A percentile compares a stretch with the other conserved stretches of the same genome.
These are phyloP conservation scores for Luperina nickerlii DNA, from an alignment of 2,888 invertebrate species.

Conservation along the genomic window DNA sequence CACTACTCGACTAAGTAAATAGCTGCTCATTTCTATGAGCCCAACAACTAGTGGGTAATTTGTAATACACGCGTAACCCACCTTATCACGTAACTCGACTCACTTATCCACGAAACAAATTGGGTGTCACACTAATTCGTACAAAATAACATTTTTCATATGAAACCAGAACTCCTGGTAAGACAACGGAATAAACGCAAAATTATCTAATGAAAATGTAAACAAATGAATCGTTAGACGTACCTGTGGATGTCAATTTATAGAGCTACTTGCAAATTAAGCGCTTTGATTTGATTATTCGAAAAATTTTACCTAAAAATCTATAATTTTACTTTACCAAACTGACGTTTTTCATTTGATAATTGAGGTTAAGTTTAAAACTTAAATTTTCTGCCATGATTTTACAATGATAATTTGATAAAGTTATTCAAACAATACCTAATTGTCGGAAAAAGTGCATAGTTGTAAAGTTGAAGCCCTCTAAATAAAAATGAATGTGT, in stretches of 20 bases:
- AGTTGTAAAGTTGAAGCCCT: background rate
- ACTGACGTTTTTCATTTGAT: background rate
- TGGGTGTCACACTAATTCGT: constrained; percentile 11
- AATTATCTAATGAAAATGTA: background rate
- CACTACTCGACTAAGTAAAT: too few relatives aligned
- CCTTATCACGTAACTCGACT: background rate
- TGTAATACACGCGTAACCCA: background rate
- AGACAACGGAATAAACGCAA: background rate
- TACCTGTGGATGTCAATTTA: too few relatives aligned
- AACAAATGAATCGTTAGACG: background rate
- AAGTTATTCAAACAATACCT: background rate
- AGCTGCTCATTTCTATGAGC: background rate
- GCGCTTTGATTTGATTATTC: background rate
- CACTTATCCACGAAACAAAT: background rate
- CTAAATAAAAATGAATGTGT: background rate
- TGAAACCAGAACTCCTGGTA: background rate
- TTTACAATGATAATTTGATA: background rate
- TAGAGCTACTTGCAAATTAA: background rate
- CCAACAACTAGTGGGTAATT: background rate
- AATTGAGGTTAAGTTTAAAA: background rate
- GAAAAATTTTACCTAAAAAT: background rate
- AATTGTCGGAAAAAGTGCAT: background rate
- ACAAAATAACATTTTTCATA: constrained; percentile 16
- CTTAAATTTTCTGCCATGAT: background rate
- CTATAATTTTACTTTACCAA: background rate